Percentiles rank a stretch among this genome's conserved stretches.
Evolutionary conservation across 1,140 invertebrate species (phyloP).

Genomic region (Drosophila cardini): DNA sequence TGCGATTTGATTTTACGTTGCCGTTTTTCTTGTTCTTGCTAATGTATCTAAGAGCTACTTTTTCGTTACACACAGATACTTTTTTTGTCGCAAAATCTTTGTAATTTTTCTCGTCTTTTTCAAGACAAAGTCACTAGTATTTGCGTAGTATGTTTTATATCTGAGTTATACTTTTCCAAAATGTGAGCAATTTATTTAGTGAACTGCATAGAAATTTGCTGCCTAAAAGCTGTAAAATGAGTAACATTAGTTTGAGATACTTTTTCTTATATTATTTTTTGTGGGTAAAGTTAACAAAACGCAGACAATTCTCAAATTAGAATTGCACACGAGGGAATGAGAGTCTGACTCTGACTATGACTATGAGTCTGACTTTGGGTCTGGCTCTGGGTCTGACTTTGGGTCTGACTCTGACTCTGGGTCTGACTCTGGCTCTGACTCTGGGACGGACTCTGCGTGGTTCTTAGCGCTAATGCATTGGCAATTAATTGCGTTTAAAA

Average conservation of each 20-base stretch:
- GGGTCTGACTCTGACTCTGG: not conserved
- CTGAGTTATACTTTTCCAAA: not conserved
- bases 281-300: constrained; percentile 1
- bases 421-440: not conserved
- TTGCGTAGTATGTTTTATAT: not conserved
- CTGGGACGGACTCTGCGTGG: not conserved
- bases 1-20: constrained; percentile 56
- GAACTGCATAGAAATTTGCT: not conserved
- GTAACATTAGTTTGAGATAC: not conserved
- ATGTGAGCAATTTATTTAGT: not conserved
- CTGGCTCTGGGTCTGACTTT: not conserved
- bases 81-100: not conserved
- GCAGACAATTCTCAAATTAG: constrained; percentile 30
- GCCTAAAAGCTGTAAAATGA: not conserved
- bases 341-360: too few relatives aligned
- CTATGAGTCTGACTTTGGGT: constrained; percentile 1
- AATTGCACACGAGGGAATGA: constrained; percentile 8
- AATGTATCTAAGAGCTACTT: constrained; percentile 17
- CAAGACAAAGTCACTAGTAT: not conserved
- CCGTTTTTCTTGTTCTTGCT: constrained; percentile 23
- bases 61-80: constrained; percentile 7
- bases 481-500: constrained; percentile 58
- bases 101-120: not conserved
- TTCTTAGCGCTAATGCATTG: constrained; percentile 39
- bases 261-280: not conserved